Conservation (phyloP, 2,888 invertebrate species). For the Alviniconcha strummeri region DNA sequence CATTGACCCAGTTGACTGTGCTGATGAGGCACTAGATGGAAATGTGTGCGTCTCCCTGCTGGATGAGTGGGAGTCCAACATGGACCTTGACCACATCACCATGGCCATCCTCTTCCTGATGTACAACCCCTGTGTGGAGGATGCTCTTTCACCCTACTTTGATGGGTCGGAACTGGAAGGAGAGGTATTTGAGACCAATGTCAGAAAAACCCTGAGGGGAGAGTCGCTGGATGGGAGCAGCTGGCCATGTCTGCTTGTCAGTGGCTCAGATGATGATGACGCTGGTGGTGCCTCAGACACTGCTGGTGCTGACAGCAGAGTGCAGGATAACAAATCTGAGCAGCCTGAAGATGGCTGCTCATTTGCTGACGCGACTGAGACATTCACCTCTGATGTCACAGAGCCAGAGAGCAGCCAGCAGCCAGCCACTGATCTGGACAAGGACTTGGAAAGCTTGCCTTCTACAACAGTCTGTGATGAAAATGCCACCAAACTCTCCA, state of each 20-base stretch:
- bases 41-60: conserved; percentile 64
- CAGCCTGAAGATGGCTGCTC: too few species aligned
- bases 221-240: conserved; percentile 48
- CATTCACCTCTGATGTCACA: too few species aligned
- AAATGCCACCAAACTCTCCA: too few species aligned
- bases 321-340: too few species aligned
- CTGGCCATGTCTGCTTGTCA: conserved; percentile 31
- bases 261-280: not conserved
- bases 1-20: conserved; percentile 80
- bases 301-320: too few species aligned
- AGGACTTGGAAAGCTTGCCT: too few species aligned
- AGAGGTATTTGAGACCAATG: conserved; percentile 49
- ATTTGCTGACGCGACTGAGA: too few species aligned
- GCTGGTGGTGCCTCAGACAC: too few species aligned
- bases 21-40: conserved; percentile 8
- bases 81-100: conserved; percentile 56
- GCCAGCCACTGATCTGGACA: too few species aligned
- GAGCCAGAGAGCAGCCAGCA: too few species aligned
- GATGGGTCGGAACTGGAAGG: conserved; percentile 17
- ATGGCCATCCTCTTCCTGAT: conserved; percentile 65
- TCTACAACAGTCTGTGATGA: too few species aligned
- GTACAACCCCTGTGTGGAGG: conserved; percentile 60
- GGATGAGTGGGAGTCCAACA: conserved; percentile 55
- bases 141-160: conserved; percentile 57
- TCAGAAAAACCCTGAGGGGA: conserved; percentile 53